These are phyloP conservation scores for Ploceus nigricollis DNA, from an alignment of 2,113 vertebrate species.

Conservation along the genomic window DNA sequence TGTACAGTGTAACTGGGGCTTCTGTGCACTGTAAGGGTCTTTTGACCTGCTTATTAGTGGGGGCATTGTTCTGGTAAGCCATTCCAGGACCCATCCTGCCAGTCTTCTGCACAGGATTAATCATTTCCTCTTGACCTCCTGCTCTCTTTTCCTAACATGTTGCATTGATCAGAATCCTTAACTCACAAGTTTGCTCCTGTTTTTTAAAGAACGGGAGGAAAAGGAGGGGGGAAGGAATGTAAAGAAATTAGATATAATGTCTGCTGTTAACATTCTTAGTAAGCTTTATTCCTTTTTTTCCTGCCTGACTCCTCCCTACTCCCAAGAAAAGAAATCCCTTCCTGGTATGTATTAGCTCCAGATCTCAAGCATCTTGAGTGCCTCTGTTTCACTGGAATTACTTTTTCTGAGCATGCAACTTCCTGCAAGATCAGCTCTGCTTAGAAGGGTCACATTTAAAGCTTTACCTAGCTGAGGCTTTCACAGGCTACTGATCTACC, in stretches of 20 bases:
- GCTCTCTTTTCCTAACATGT: conserved; percentile 62
- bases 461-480: background rate
- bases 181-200: conserved; percentile 40
- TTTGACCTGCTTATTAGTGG: conserved; percentile 59
- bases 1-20: conserved; percentile 44
- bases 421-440: conserved; percentile 49
- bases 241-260: conserved; percentile 56
- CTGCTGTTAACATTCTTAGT: conserved; percentile 57
- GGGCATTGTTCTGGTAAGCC: conserved; percentile 60
- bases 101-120: conserved; percentile 66
- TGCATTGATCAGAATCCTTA: conserved; percentile 67
- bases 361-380: conserved; percentile 45
- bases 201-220: conserved; percentile 54
- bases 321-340: conserved; percentile 55
- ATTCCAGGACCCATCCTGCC: conserved; percentile 59
- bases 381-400: conserved; percentile 31
- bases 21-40: conserved; percentile 62
- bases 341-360: conserved; percentile 59
- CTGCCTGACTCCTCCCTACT: conserved; percentile 9
- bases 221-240: conserved; percentile 32
- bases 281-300: conserved; percentile 2
- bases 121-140: conserved; percentile 68
- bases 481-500: background rate
- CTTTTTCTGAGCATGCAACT: conserved; percentile 21
- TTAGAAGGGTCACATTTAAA: conserved; percentile 42